A percentile compares a stretch with the other conserved stretches of the same genome.
These are phyloP conservation scores for Eupithecia tripunctaria DNA, from an alignment of 2,888 invertebrate genomes.

Conservation along the genomic window DNA sequence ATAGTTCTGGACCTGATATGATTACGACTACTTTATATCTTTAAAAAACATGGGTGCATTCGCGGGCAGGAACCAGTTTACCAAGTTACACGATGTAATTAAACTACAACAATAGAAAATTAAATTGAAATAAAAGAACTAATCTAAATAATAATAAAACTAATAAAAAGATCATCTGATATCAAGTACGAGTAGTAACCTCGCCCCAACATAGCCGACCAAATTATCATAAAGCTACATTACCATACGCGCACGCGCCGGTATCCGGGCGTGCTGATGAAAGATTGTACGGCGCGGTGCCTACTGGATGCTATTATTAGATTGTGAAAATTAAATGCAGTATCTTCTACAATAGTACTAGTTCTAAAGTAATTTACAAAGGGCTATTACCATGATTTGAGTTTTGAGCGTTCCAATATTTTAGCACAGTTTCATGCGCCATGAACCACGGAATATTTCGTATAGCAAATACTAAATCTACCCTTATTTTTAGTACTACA, in stretches of 20 bases:
- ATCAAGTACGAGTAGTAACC: conserved; percentile 24
- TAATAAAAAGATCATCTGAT: conserved; percentile 28
- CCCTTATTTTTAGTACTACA: too few species aligned
- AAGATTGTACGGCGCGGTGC: conserved; percentile 16
- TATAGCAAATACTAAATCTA: too few species aligned
- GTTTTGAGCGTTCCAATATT: too few species aligned
- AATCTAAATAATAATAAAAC: conserved; percentile 29
- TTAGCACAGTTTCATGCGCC: too few species aligned
- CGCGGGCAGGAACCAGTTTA: neutral
- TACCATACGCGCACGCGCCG: conserved; percentile 24
- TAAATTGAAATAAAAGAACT: neutral
- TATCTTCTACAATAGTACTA: too few species aligned
- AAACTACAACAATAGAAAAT: conserved; percentile 14
- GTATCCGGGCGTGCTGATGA: conserved; percentile 27
- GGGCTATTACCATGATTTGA: too few species aligned
- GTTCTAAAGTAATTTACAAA: too few species aligned
- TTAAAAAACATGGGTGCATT: neutral
- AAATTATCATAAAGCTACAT: conserved; percentile 5
- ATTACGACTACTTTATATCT: neutral
- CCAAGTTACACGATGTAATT: neutral
- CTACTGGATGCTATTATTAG: neutral
- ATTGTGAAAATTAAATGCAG: neutral
- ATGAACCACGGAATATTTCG: too few species aligned
- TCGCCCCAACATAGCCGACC: conserved; percentile 16
- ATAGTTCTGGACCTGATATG: too few species aligned